phyloP scores from a whole-genome alignment of 2,888 invertebrate genomes.

The Drosophila macrothrix region DNA sequence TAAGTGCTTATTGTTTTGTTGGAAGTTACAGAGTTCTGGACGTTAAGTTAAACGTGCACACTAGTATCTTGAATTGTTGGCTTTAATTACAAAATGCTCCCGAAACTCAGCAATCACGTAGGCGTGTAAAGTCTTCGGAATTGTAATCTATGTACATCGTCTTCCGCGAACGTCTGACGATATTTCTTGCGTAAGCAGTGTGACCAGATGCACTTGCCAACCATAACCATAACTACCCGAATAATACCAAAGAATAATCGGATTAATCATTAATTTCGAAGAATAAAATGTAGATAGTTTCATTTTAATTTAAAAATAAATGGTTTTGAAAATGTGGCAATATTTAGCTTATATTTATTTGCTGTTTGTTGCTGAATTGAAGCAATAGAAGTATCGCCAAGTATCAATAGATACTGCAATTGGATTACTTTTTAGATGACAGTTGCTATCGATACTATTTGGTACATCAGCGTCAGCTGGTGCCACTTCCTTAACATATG shows the following conservation, averaged over 20 bases:
- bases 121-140: constrained; percentile 60
- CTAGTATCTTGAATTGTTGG: constrained; percentile 16
- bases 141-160: constrained; percentile 60
- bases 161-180: constrained; percentile 63
- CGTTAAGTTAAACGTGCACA: constrained; percentile 17
- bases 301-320: too few species aligned
- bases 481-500: constrained; percentile 10
- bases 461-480: constrained; percentile 37
- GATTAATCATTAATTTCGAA: not conserved
- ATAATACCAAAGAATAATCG: not conserved
- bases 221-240: not conserved
- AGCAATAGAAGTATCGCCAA: not conserved
- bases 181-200: constrained; percentile 46
- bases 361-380: not conserved
- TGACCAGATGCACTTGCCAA: constrained; percentile 23
- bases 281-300: not conserved
- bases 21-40: constrained; percentile 15
- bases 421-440: not conserved
- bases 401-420: constrained; percentile 13
- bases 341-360: not conserved
- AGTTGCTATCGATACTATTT: constrained; percentile 26
- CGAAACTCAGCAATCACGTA: constrained; percentile 49
- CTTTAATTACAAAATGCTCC: constrained; percentile 46
- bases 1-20: not conserved
- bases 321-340: not conserved